Evolutionary conservation across 2,888 invertebrate genomes (phyloP).

Genomic region (Tetropium fuscum): DNA sequence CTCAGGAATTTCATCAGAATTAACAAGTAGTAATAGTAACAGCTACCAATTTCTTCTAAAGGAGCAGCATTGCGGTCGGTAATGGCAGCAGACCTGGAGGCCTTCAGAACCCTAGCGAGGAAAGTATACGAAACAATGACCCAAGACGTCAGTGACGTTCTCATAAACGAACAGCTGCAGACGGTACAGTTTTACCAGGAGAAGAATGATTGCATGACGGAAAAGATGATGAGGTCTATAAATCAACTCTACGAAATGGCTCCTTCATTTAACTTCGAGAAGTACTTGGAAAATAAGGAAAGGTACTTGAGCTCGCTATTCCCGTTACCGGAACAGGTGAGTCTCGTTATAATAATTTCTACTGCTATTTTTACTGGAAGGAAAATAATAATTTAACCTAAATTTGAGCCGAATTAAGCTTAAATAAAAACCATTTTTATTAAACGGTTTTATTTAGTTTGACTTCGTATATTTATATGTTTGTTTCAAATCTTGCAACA

Average conservation of each 20-base stretch:
- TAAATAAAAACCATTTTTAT: no score
- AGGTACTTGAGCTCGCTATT: conserved; percentile 54
- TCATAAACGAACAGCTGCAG: conserved; percentile 63
- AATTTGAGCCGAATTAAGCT: no score
- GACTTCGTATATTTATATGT: no score
- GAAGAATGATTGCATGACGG: conserved; percentile 49
- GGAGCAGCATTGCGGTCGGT: conserved; percentile 53
- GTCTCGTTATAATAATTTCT: no score
- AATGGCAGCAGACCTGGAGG: conserved; percentile 57
- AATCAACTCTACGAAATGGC: conserved; percentile 58
- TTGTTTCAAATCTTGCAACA: no score
- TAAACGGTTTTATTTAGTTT: conserved; percentile 25
- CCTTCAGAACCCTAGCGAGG: conserved; percentile 58
- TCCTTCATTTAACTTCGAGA: conserved; percentile 61
- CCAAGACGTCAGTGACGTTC: conserved; percentile 62
- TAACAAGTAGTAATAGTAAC: no score
- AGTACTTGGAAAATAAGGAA: conserved; percentile 51
- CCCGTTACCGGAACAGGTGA: conserved; percentile 49
- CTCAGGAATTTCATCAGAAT: no score
- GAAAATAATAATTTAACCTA: no score
- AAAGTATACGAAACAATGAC: conserved; percentile 64
- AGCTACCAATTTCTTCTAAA: conserved; percentile 31
- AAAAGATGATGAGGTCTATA: conserved; percentile 60
- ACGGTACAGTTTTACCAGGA: conserved; percentile 57
- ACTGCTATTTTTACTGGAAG: no score